Conservation (phyloP, 2,113 vertebrate species). For the Heterotilapia buettikoferi region DNA sequence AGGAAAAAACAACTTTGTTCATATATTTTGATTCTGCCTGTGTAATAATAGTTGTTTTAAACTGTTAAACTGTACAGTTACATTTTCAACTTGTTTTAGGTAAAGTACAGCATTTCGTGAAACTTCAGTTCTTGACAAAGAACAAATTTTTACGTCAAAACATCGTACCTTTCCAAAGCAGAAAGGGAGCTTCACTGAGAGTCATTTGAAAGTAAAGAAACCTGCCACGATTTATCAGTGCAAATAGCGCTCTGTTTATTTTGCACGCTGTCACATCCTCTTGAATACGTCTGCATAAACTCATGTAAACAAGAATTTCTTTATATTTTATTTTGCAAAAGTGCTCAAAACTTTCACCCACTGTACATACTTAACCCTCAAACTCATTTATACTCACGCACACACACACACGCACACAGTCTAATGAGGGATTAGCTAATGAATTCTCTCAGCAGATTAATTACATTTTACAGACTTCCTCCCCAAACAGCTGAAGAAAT, state of each 20-base stretch:
- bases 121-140: not conserved
- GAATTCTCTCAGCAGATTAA: constrained; percentile 65
- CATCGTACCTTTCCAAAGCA: not conserved
- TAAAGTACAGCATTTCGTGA: not conserved
- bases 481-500: constrained; percentile 47
- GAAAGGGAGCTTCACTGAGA: not conserved
- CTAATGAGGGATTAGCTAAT: constrained; percentile 66
- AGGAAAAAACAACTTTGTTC: not conserved
- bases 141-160: not conserved
- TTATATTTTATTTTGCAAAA: not conserved
- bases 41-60: not conserved
- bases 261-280: not conserved
- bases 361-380: not conserved
- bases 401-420: not conserved
- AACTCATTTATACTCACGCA: not conserved
- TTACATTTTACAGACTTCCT: constrained; percentile 55
- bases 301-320: not conserved
- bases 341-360: not conserved
- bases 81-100: not conserved
- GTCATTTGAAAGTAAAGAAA: not conserved
- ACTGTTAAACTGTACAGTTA: not conserved
- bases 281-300: not conserved
- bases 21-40: not conserved
- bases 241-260: not conserved
- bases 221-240: not conserved